phyloP scores from a whole-genome alignment of 92 coral and sea anemone genomes.

The Pocillopora meandrina region DNA sequence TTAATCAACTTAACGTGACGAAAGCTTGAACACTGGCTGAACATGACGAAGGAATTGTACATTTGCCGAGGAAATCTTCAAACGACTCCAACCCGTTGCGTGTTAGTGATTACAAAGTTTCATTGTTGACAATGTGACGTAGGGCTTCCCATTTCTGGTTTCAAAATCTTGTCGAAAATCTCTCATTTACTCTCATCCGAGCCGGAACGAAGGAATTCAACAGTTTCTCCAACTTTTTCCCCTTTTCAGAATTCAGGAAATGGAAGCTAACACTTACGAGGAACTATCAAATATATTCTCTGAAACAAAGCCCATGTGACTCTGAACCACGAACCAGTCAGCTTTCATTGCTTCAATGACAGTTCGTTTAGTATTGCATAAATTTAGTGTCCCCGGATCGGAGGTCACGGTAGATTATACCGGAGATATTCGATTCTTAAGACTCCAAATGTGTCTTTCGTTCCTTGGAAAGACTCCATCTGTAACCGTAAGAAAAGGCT shows the following conservation, averaged over 20 bases:
- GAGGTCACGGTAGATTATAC: conserved; percentile 42
- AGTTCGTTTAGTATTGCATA: conserved; percentile 54
- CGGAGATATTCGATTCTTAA: conserved; percentile 27
- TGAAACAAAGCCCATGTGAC: conserved; percentile 68
- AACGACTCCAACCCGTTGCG: conserved; percentile 21
- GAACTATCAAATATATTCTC: conserved; percentile 28
- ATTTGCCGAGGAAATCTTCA: conserved; percentile 20
- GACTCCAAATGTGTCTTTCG: conserved; percentile 18
- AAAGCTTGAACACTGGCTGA: neutral
- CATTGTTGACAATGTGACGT: conserved; percentile 61
- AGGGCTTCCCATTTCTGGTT: conserved; percentile 25
- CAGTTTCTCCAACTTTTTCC: conserved; percentile 25
- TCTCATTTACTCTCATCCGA: conserved; percentile 22
- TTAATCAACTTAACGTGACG: neutral
- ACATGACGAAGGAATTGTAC: neutral
- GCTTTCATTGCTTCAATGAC: conserved; percentile 55
- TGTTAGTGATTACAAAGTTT: conserved; percentile 51
- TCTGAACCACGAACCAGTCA: conserved; percentile 52
- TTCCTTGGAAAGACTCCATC: conserved; percentile 31
- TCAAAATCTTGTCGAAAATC: conserved; percentile 41
- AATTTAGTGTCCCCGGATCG: conserved; percentile 53
- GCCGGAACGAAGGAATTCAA: conserved; percentile 8
- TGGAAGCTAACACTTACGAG: conserved; percentile 11
- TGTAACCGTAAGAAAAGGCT: conserved; percentile 47
- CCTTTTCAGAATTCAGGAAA: conserved; percentile 22